phyloP scores from a whole-genome alignment of 2,888 invertebrate species.

The Pteria penguin region DNA sequence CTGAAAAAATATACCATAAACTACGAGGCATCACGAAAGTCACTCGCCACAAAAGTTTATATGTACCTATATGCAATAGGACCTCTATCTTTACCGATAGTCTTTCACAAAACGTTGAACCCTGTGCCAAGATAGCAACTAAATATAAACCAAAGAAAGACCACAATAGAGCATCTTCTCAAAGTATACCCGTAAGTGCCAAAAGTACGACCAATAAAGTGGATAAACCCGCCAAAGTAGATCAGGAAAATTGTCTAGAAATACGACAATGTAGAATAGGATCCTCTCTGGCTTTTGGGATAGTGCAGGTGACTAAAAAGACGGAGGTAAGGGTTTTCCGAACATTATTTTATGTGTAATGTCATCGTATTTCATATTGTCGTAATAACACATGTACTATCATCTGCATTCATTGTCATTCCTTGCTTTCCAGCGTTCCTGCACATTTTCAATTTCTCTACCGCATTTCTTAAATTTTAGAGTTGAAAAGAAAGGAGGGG shows the following conservation, averaged over 20 bases:
- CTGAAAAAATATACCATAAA: slow-evolving; percentile 41
- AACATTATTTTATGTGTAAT: too few relatives aligned
- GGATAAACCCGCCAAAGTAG: not conserved
- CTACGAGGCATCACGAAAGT: slow-evolving; percentile 23
- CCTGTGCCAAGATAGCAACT: not conserved
- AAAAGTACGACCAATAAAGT: not conserved
- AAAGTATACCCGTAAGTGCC: not conserved
- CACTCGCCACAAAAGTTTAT: slow-evolving; percentile 24
- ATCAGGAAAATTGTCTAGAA: slow-evolving; percentile 19
- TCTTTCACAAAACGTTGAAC: not conserved
- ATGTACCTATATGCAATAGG: not conserved
- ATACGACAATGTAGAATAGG: slow-evolving; percentile 61
- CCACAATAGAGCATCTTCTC: not conserved
- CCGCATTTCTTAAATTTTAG: too few relatives aligned
- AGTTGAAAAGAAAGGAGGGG: too few relatives aligned
- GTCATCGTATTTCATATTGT: too few relatives aligned
- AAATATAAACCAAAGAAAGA: not conserved
- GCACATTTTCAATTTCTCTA: too few relatives aligned
- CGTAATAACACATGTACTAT: too few relatives aligned
- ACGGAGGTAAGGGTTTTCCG: too few relatives aligned
- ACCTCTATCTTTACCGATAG: not conserved
- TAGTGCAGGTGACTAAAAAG: slow-evolving; percentile 51
- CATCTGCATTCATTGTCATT: too few relatives aligned
- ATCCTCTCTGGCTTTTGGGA: slow-evolving; percentile 57
- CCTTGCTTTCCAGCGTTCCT: too few relatives aligned